These are phyloP conservation scores for Scaptomyza graminum DNA, from an alignment of 1,140 invertebrate genomes.

Conservation along the genomic window DNA sequence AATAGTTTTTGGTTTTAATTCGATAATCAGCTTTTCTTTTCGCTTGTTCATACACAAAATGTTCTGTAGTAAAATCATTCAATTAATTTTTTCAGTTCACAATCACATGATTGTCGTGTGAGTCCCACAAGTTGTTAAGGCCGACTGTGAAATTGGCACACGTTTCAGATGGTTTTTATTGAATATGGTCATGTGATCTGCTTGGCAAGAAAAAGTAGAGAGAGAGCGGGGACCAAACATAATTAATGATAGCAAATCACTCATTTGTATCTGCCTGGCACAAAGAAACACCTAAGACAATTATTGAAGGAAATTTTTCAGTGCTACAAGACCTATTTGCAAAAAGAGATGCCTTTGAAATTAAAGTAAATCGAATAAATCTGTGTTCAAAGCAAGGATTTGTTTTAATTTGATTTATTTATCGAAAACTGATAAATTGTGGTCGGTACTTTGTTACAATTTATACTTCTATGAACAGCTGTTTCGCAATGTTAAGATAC, in stretches of 20 bases:
- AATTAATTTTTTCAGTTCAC: not conserved
- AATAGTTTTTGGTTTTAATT: too few relatives aligned
- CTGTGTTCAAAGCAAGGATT: too few relatives aligned
- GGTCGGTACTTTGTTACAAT: too few relatives aligned
- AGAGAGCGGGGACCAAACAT: not conserved
- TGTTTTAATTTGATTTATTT: too few relatives aligned
- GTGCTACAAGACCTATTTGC: too few relatives aligned
- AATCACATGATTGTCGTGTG: not conserved
- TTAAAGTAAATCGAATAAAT: too few relatives aligned
- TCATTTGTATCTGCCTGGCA: constrained; percentile 19
- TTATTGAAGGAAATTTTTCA: too few relatives aligned
- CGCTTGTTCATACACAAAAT: not conserved
- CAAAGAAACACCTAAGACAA: constrained; percentile 17
- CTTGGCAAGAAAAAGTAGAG: not conserved
- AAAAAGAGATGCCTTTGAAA: too few relatives aligned
- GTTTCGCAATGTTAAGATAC: too few relatives aligned
- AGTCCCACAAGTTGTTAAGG: constrained; percentile 3
- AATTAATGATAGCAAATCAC: constrained; percentile 11
- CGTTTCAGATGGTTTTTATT: constrained; percentile 28
- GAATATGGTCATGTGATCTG: constrained; percentile 36
- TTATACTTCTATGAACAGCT: not conserved
- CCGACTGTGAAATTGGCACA: constrained; percentile 9
- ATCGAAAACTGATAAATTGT: too few relatives aligned
- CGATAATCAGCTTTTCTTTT: too few relatives aligned
- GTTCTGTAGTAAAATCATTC: not conserved